These are phyloP conservation scores for Cephalotes varians DNA, from an alignment of 2,888 invertebrate species.

Conservation along the genomic window DNA sequence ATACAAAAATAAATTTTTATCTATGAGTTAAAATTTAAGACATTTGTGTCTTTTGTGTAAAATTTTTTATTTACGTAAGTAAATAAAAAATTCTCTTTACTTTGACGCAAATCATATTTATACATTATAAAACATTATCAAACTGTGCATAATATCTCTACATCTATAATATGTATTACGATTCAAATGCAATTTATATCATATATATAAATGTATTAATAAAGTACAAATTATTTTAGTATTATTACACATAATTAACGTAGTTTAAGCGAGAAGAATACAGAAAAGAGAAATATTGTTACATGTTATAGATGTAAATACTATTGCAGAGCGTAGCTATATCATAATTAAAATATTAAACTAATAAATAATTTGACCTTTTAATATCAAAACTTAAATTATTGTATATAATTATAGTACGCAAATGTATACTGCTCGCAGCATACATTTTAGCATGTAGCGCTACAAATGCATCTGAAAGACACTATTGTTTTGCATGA, in stretches of 20 bases:
- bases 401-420: neutral
- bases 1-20: neutral
- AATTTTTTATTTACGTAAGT: neutral
- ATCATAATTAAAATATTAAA: conserved; percentile 27
- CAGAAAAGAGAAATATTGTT: neutral
- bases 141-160: neutral
- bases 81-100: neutral
- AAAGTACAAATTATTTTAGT: conserved; percentile 10
- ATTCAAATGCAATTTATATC: neutral
- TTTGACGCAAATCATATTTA: neutral
- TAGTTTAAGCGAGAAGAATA: neutral
- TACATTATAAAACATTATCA: neutral
- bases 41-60: neutral
- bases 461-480: neutral
- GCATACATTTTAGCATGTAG: neutral
- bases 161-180: neutral
- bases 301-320: conserved; percentile 1
- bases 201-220: neutral
- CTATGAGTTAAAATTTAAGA: neutral
- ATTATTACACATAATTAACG: neutral
- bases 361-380: neutral
- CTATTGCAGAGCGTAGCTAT: neutral
- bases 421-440: neutral
- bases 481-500: neutral
- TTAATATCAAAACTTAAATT: neutral